These are phyloP conservation scores for Heliopora coerulea DNA, from an alignment of 92 coral and sea anemone species.

Conservation along the genomic window DNA sequence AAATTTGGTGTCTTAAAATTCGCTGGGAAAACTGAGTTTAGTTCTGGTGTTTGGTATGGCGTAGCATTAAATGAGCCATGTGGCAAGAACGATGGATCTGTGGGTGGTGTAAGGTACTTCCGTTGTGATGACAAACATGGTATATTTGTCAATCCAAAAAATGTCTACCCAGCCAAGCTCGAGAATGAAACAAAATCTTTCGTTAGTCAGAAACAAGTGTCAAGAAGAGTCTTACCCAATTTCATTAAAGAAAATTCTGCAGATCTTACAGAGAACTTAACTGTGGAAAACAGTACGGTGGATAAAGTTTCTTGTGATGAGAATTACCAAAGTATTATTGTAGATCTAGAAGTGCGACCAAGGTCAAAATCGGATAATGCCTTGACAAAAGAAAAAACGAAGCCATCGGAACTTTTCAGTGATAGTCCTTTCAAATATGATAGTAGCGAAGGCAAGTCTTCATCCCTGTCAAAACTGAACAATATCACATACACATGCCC, in stretches of 20 bases:
- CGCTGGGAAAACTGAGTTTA: conserved; percentile 81
- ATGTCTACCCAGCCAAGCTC: conserved; percentile 48
- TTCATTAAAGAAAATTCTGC: not conserved
- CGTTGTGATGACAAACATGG: conserved; percentile 77
- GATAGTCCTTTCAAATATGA: conserved; percentile 35
- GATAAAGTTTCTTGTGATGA: not conserved
- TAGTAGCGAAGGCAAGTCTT: conserved; percentile 11
- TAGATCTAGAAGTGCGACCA: conserved; percentile 10
- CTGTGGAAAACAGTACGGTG: not conserved
- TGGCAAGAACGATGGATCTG: conserved; percentile 96
- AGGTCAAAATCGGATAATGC: conserved; percentile 33
- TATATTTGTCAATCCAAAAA: conserved; percentile 89
- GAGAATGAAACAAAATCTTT: conserved; percentile 1
- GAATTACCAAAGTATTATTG: not conserved
- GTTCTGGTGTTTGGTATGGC: conserved; percentile 95
- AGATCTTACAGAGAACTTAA: not conserved
- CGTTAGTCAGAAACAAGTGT: not conserved
- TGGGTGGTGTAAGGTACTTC: conserved; percentile 85
- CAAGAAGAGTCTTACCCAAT: not conserved
- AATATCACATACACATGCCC: conserved; percentile 23
- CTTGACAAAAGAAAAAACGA: conserved; percentile 8
- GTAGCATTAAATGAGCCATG: conserved; percentile 74
- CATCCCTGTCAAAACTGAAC: conserved; percentile 35
- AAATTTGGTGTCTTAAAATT: conserved; percentile 74
- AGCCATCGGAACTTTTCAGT: not conserved